phyloP scores from a whole-genome alignment of 92 coral and sea anemone species.

The Virgularia gustaviana region DNA sequence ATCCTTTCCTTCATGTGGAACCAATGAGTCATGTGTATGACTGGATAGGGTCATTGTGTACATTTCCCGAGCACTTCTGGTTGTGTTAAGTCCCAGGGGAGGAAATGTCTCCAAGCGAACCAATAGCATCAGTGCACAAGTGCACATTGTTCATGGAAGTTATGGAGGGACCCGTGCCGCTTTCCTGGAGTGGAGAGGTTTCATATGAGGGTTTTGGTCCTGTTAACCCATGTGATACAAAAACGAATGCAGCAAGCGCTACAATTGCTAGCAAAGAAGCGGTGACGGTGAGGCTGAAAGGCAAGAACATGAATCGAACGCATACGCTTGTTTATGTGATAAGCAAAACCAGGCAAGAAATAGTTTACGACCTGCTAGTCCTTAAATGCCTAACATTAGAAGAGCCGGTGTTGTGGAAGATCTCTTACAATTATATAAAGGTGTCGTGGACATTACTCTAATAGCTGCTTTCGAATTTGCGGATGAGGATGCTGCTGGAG shows the following conservation, averaged over 20 bases:
- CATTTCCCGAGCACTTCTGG: slow-evolving; percentile 37
- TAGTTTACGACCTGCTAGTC: background rate
- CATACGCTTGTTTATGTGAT: slow-evolving; percentile 10
- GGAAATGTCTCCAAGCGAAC: slow-evolving; percentile 34
- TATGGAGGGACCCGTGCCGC: slow-evolving; percentile 23
- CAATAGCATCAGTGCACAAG: slow-evolving; percentile 31
- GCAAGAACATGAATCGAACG: background rate
- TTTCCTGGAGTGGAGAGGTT: no score
- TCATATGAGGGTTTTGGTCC: slow-evolving; percentile 21
- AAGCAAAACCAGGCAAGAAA: slow-evolving; percentile 2
- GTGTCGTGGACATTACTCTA: slow-evolving; percentile 3
- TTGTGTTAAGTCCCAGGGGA: slow-evolving; percentile 32
- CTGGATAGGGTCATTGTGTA: slow-evolving; percentile 49
- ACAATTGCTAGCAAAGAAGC: background rate
- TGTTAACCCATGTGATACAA: background rate
- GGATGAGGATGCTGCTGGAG: slow-evolving; percentile 53
- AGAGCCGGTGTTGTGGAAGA: slow-evolving; percentile 54
- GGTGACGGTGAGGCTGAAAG: background rate
- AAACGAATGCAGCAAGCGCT: background rate
- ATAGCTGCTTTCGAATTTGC: slow-evolving; percentile 37
- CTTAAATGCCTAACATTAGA: background rate
- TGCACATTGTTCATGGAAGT: slow-evolving; percentile 37
- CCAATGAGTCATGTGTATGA: slow-evolving; percentile 50
- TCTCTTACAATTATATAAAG: slow-evolving; percentile 44
- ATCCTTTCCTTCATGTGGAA: slow-evolving; percentile 28